phyloP scores from a whole-genome alignment of 2,888 invertebrate genomes.

The Carcina quercana region DNA sequence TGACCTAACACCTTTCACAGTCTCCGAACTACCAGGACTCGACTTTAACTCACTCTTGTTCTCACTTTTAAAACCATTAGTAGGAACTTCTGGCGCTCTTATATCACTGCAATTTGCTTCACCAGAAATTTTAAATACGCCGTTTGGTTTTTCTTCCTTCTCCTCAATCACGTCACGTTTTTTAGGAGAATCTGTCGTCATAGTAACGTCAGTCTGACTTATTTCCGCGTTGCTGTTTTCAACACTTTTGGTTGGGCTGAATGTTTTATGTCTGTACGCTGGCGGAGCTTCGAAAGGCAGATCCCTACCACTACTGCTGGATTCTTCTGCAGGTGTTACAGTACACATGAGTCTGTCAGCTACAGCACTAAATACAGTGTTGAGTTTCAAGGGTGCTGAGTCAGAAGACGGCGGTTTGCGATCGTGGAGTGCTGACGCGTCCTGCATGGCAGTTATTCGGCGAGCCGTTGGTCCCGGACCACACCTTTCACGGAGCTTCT shows the following conservation, averaged over 20 bases:
- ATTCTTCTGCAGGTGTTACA: slow-evolving; percentile 66
- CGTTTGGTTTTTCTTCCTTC: slow-evolving; percentile 52
- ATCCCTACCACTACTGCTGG: slow-evolving; percentile 65
- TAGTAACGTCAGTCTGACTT: slow-evolving; percentile 57
- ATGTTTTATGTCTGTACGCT: slow-evolving; percentile 59
- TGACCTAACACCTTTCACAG: slow-evolving; percentile 62
- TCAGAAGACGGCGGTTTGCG: slow-evolving; percentile 64
- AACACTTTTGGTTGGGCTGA: slow-evolving; percentile 62
- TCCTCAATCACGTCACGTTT: slow-evolving; percentile 42
- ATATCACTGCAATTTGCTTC: slow-evolving; percentile 63
- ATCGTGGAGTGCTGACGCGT: slow-evolving; percentile 79
- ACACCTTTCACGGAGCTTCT: slow-evolving; percentile 85
- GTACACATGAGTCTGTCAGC: slow-evolving; percentile 70
- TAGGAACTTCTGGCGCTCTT: slow-evolving; percentile 52
- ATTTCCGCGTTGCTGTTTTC: slow-evolving; percentile 56
- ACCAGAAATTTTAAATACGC: slow-evolving; percentile 65
- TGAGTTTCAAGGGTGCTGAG: slow-evolving; percentile 62
- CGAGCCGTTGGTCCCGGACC: slow-evolving; percentile 82
- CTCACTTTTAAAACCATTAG: slow-evolving; percentile 53
- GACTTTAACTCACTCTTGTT: slow-evolving; percentile 51
- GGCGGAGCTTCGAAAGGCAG: slow-evolving; percentile 63
- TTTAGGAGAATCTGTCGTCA: slow-evolving; percentile 60
- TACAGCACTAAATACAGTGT: slow-evolving; percentile 69
- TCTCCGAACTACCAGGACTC: slow-evolving; percentile 52
- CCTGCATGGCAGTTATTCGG: slow-evolving; percentile 88